Conservation (phyloP, 2,888 invertebrate genomes). For the Coenonympha arcania region DNA sequence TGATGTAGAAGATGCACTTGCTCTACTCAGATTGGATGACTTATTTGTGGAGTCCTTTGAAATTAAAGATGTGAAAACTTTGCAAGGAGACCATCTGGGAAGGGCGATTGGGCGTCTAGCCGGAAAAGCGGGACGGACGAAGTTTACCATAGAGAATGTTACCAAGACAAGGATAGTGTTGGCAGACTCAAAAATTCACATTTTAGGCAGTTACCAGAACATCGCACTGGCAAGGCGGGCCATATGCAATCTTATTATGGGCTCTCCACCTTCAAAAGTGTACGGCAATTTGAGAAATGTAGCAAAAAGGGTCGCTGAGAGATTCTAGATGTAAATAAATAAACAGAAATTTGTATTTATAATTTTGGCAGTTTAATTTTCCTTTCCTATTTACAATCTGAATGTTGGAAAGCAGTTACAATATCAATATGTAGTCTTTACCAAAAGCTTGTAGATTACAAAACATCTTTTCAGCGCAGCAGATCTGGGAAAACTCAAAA, state of each 20-base stretch:
- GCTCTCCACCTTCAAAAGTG: conserved; percentile 97
- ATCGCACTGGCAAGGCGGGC: conserved; percentile 95
- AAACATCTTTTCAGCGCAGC: too few relatives aligned
- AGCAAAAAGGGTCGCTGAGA: conserved; percentile 86
- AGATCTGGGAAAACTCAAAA: too few relatives aligned
- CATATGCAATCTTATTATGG: conserved; percentile 96
- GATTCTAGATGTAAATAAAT: conserved; percentile 74
- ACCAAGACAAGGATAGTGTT: conserved; percentile 98
- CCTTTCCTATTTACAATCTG: too few relatives aligned
- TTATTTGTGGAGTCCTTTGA: conserved; percentile 98
- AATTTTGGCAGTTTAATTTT: too few relatives aligned
- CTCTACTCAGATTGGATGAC: conserved; percentile 94
- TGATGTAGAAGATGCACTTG: conserved; percentile 96
- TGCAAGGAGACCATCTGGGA: conserved; percentile 95
- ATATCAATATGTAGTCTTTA: too few relatives aligned
- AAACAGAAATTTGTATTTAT: too few relatives aligned
- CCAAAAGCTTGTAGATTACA: too few relatives aligned
- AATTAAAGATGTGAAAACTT: conserved; percentile 94
- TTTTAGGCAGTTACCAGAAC: conserved; percentile 97
- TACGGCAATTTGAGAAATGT: conserved; percentile 94
- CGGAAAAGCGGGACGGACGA: conserved; percentile 97
- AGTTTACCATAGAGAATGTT: conserved; percentile 98
- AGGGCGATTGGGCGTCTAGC: conserved; percentile 98
- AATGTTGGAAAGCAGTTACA: too few relatives aligned
- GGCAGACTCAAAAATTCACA: conserved; percentile 96